Evolutionary conservation across 2,888 invertebrate genomes (phyloP).

Genomic region (Ephialtes manifestator): DNA sequence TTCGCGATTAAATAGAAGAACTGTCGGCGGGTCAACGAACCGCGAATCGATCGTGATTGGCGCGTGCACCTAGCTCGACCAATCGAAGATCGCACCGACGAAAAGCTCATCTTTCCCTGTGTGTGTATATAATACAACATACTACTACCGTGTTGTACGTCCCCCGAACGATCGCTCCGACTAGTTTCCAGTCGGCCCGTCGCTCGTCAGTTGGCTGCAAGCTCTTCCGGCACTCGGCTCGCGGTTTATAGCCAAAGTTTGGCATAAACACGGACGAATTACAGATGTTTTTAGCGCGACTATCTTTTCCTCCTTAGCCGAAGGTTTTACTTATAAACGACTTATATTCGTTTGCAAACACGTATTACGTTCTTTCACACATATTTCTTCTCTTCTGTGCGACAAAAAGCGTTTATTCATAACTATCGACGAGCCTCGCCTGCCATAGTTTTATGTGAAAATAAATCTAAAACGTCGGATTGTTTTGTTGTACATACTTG

Average conservation of each 20-base stretch:
- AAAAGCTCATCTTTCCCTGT: conserved; percentile 40
- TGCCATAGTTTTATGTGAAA: conserved; percentile 14
- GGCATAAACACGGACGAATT: not conserved
- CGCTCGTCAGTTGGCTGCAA: conserved; percentile 67
- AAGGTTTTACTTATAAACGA: not conserved
- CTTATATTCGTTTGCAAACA: not conserved
- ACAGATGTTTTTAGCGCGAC: conserved; percentile 11
- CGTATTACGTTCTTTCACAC: not conserved
- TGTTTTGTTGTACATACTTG: conserved; percentile 4
- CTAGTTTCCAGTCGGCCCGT: conserved; percentile 32
- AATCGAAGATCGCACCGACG: conserved; percentile 67
- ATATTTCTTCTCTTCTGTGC: not conserved
- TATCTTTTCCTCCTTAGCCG: not conserved
- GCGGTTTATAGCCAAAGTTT: conserved; percentile 9
- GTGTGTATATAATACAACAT: too few species aligned
- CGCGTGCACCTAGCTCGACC: conserved; percentile 59
- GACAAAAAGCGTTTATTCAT: not conserved
- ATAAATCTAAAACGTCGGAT: not conserved
- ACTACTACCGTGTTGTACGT: not conserved
- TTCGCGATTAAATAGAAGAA: conserved; percentile 18
- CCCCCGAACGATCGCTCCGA: conserved; percentile 35
- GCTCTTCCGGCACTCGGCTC: conserved; percentile 64
- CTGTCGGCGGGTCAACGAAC: conserved; percentile 73
- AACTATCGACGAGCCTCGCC: not conserved
- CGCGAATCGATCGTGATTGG: conserved; percentile 76